phyloP scores from a whole-genome alignment of 2,113 vertebrate species.

The Forbesichthys agassizii region DNA sequence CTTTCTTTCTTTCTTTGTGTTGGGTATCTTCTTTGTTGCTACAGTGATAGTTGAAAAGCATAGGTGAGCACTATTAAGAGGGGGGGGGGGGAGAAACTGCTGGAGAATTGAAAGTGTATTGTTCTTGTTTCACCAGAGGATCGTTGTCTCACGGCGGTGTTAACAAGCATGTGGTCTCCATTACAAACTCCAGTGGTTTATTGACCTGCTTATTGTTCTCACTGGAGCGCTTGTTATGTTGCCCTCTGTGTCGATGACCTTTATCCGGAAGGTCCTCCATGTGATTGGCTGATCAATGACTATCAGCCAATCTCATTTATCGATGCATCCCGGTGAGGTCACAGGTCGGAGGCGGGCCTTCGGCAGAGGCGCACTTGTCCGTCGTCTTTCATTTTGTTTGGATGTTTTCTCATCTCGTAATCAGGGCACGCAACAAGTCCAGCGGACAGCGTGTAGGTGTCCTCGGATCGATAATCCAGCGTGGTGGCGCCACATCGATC shows the following conservation, averaged over 20 bases:
- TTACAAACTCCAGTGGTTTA: constrained; percentile 20
- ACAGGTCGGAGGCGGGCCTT: constrained; percentile 49
- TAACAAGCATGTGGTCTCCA: not conserved
- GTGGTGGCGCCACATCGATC: constrained; percentile 40
- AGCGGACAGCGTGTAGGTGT: constrained; percentile 13
- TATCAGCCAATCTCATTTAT: constrained; percentile 33
- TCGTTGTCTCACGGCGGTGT: not conserved
- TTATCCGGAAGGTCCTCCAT: constrained; percentile 19
- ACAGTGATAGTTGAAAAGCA: constrained; percentile 16
- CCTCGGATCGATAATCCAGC: constrained; percentile 33
- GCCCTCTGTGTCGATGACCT: constrained; percentile 1
- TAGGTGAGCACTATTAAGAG: not conserved
- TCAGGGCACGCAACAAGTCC: constrained; percentile 11
- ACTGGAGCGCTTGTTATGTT: constrained; percentile 23
- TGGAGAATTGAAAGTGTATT: not conserved
- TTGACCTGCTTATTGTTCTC: constrained; percentile 30
- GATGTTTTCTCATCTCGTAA: constrained; percentile 19
- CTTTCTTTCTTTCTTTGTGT: constrained; percentile 9
- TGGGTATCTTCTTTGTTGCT: constrained; percentile 9
- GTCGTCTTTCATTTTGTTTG: constrained; percentile 1
- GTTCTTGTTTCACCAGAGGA: not conserved
- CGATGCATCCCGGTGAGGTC: constrained; percentile 32
- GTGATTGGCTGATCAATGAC: constrained; percentile 50
- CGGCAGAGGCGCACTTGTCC: constrained; percentile 10
- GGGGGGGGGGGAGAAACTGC: not conserved